These are phyloP conservation scores for Rhinogobius similis DNA, from an alignment of 2,113 vertebrate genomes.

Conservation along the genomic window DNA sequence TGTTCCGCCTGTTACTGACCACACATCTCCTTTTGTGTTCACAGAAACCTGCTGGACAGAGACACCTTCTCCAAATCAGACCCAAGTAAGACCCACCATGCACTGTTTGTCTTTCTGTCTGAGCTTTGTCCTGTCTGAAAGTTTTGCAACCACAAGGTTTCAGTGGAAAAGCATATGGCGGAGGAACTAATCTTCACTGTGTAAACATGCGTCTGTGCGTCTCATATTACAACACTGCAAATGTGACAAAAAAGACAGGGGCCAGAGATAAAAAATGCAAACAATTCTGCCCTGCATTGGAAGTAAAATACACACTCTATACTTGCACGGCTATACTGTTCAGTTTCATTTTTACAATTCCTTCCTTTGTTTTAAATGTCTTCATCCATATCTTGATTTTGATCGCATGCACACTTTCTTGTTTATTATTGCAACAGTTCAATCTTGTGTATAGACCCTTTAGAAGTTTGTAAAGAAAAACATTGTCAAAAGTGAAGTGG, in stretches of 20 bases:
- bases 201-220: background rate
- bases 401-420: background rate
- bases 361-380: too few relatives aligned
- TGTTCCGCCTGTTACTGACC: slow-evolving; percentile 27
- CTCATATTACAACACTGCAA: background rate
- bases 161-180: background rate
- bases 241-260: background rate
- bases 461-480: too few relatives aligned
- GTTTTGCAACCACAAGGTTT: background rate
- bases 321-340: too few relatives aligned
- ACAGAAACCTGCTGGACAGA: slow-evolving; percentile 88
- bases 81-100: slow-evolving; percentile 84
- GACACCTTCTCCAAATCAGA: slow-evolving; percentile 97
- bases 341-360: too few relatives aligned
- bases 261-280: background rate
- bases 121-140: slow-evolving; percentile 1
- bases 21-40: slow-evolving; percentile 44
- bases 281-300: too few relatives aligned
- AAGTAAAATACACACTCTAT: too few relatives aligned
- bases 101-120: background rate
- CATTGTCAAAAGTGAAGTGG: too few relatives aligned
- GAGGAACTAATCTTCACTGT: background rate
- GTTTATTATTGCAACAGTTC: background rate
- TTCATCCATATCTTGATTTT: background rate
- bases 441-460: background rate